Base-by-base conservation (phyloP, 2,888 invertebrate genomes). In the Magallana nippona region DNA sequence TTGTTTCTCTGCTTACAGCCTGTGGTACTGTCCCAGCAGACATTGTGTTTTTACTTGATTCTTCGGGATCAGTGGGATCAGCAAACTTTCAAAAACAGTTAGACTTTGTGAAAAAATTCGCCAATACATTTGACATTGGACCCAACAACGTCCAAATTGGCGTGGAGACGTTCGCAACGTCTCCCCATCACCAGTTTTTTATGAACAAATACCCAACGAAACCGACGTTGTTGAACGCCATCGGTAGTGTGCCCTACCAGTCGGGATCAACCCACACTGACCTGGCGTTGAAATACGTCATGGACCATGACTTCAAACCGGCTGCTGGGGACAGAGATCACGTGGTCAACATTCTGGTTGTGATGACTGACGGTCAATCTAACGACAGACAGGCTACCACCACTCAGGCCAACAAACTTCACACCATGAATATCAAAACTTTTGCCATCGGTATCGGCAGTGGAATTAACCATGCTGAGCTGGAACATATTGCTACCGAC, bases 221-320 rank as follows among this genome's bases (percentile, higher is more conserved):
- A 81, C 58, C 87, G 15, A 86, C 85, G 13, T 78, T 91, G 11
- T 81, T 89, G 8, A 84, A 83, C 32, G 91, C 91, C 19, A 88
- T 92, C 32, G 84, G 88, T 19, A 80, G 84, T 13, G 89, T 91
- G n/a, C 89, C 88, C 0, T 92, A 92, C 84, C 87, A 88, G 56
- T 81, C 88, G 1, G 92, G 92, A n/a, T 89, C 89, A 80, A 93
- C 93, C 2, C 88, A 91, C 85, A 92, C 92, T 10, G 90, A 91
- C 79, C 86, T 88, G 15, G 93, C 91, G n/a, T 85, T 93, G 32
- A 87, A 89, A 63, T 90, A 89, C 83, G 89, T 91, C 13, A 87
- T 87, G 56, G 85, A 84, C 11, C 88, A 90, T 84, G 88, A 88
- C 77, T 91, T 92, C 85, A 91, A 89, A 0, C 82, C 86, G n/a